phyloP scores from a whole-genome alignment of 2,888 invertebrate genomes.

The Craniophora ligustri region DNA sequence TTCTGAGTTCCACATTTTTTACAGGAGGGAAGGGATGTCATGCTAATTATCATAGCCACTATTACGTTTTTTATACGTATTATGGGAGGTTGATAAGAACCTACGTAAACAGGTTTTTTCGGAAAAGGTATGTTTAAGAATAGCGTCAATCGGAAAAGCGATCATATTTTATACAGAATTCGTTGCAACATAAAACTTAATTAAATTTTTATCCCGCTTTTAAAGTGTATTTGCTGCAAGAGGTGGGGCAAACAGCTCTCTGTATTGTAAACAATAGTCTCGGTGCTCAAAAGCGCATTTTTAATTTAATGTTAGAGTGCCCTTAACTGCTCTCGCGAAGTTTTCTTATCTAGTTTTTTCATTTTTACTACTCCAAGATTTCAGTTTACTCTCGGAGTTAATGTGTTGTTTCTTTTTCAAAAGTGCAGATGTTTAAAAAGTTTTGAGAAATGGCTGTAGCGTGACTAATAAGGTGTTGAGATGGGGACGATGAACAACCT shows the following conservation, averaged over 20 bases:
- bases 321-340: slow-evolving; percentile 30
- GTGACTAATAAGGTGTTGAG: slow-evolving; percentile 38
- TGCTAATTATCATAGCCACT: too few relatives aligned
- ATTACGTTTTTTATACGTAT: too few relatives aligned
- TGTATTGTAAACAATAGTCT: slow-evolving; percentile 61
- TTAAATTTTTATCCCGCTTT: slow-evolving; percentile 10
- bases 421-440: slow-evolving; percentile 36
- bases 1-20: too few relatives aligned
- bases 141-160: too few relatives aligned
- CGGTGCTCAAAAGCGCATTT: slow-evolving; percentile 53
- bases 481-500: slow-evolving; percentile 3
- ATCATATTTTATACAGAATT: too few relatives aligned
- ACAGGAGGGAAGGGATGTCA: too few relatives aligned
- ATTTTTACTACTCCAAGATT: slow-evolving; percentile 39
- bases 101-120: too few relatives aligned
- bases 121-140: too few relatives aligned
- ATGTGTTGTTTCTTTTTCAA: slow-evolving; percentile 28
- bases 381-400: slow-evolving; percentile 30
- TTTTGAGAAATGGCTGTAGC: slow-evolving; percentile 28
- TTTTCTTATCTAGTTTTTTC: slow-evolving; percentile 50
- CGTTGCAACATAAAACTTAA: background rate
- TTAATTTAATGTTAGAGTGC: slow-evolving; percentile 62
- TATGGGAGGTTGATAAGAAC: too few relatives aligned
- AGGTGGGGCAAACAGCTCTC: slow-evolving; percentile 49
- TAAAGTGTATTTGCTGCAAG: slow-evolving; percentile 16